phyloP scores from a whole-genome alignment of 2,888 invertebrate genomes.

The Trissolcus japonicus region DNA sequence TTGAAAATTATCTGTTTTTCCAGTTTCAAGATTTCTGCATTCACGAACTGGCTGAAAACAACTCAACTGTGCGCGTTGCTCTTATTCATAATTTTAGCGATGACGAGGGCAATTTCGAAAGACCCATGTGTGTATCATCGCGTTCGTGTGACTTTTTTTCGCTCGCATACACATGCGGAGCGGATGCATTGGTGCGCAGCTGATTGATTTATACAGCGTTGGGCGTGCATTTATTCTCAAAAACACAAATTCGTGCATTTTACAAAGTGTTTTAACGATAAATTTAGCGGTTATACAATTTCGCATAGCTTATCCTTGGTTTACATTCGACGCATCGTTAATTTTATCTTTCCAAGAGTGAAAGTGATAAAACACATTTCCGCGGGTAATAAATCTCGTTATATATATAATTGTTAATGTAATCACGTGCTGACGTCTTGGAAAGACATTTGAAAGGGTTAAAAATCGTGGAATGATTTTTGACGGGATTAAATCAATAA shows the following conservation, averaged over 20 bases:
- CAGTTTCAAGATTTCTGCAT: neutral
- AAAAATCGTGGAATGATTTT: too few species aligned
- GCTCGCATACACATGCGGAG: neutral
- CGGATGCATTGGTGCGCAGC: conserved; percentile 8
- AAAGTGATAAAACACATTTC: conserved; percentile 10
- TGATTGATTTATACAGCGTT: conserved; percentile 25
- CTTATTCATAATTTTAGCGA: conserved; percentile 37
- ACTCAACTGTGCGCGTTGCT: conserved; percentile 1
- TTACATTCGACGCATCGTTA: conserved; percentile 15
- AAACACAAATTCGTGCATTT: conserved; percentile 24
- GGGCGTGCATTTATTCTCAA: conserved; percentile 5
- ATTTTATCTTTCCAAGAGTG: conserved; percentile 5
- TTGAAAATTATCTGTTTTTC: neutral
- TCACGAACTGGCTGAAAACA: neutral
- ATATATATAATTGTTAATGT: too few species aligned
- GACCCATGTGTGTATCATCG: conserved; percentile 18
- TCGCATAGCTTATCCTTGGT: conserved; percentile 8
- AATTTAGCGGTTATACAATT: conserved; percentile 10
- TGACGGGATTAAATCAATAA: too few species aligned
- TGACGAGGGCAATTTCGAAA: conserved; percentile 33
- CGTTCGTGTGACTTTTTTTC: conserved; percentile 1
- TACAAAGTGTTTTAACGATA: conserved; percentile 25
- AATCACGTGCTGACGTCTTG: neutral
- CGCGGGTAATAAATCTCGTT: too few species aligned
- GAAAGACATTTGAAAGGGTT: neutral